Evolutionary conservation across 2,797 vertebrate species (phyloP).

Genomic region (Lacerta bilineata): DNA sequence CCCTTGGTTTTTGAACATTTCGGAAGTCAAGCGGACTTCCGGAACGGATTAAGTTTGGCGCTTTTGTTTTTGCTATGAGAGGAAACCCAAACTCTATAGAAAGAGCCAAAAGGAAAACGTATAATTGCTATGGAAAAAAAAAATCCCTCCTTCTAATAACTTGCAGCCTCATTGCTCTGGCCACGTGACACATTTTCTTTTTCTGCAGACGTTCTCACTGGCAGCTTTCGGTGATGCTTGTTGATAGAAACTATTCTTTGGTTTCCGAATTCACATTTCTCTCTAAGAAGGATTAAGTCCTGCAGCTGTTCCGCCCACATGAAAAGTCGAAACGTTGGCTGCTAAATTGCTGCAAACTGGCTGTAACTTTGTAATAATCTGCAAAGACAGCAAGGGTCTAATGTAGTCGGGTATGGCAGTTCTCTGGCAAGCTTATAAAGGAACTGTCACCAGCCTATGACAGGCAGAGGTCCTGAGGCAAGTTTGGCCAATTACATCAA

Average conservation of each 20-base stretch:
- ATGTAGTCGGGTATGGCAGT: constrained; percentile 12
- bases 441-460: constrained; percentile 24
- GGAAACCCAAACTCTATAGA: not conserved
- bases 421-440: constrained; percentile 34
- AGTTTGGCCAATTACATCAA: constrained; percentile 66
- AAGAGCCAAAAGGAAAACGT: not conserved
- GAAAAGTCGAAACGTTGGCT: not conserved
- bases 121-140: not conserved
- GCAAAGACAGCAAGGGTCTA: constrained; percentile 10
- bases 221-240: not conserved
- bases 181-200: not conserved
- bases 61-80: not conserved
- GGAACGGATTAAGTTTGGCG: too few relatives aligned
- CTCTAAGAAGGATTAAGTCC: not conserved
- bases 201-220: not conserved
- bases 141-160: not conserved
- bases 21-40: too few relatives aligned
- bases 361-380: constrained; percentile 38
- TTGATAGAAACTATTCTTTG: not conserved
- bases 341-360: constrained; percentile 24
- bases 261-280: constrained; percentile 15
- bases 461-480: constrained; percentile 63
- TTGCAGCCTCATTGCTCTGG: not conserved
- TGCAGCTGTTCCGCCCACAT: not conserved
- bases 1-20: too few relatives aligned